A percentile compares a stretch with the other conserved stretches of the same genome.
Evolutionary conservation across 2,888 invertebrate species (phyloP).

Genomic region (Cinara cedri): DNA sequence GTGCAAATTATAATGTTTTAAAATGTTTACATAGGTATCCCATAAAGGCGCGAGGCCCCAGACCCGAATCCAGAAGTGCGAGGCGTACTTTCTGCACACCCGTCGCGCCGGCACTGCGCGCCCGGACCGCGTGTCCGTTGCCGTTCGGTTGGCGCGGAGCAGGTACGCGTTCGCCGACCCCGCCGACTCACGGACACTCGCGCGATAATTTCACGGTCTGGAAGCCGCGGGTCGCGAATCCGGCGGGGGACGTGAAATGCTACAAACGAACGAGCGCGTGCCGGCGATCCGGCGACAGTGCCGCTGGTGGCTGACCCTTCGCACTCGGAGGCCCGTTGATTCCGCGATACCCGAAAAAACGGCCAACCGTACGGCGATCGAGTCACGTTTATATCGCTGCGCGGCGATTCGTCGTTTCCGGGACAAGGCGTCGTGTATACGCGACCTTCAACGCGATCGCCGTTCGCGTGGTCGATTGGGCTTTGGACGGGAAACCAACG

Average conservation of each 20-base stretch:
- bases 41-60: too few species aligned
- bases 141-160: constrained; percentile 96
- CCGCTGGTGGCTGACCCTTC: constrained; percentile 92
- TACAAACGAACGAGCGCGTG: constrained; percentile 72
- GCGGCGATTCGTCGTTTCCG: neutral
- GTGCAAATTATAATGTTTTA: too few species aligned
- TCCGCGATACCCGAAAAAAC: constrained; percentile 95
- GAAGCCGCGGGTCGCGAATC: constrained; percentile 90
- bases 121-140: constrained; percentile 93
- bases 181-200: constrained; percentile 92
- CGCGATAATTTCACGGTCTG: constrained; percentile 90
- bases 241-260: constrained; percentile 91
- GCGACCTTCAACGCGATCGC: constrained; percentile 65
- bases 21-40: too few species aligned
- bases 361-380: constrained; percentile 91
- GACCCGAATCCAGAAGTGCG: too few species aligned
- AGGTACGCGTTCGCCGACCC: constrained; percentile 99
- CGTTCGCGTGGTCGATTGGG: constrained; percentile 90
- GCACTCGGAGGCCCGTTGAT: constrained; percentile 91
- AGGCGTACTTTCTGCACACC: too few species aligned
- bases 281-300: constrained; percentile 85
- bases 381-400: constrained; percentile 64
- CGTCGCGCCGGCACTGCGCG: too few species aligned
- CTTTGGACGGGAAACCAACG: constrained; percentile 95
- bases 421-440: neutral